Base-by-base conservation (phyloP, 2,113 vertebrate genomes). In the Callipepla squamata region DNA sequence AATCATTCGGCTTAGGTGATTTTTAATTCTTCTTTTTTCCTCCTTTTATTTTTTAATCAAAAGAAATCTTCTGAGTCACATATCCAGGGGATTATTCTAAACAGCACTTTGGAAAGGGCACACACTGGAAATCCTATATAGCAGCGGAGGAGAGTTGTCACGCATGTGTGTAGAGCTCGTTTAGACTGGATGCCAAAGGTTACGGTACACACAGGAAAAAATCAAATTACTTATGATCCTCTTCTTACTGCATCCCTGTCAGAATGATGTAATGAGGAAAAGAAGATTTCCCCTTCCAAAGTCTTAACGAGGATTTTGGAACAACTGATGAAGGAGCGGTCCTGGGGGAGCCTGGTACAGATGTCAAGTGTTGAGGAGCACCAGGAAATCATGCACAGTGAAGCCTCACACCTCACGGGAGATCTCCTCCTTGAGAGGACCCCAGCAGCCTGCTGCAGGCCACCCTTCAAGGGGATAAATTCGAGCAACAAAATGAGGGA, bases 21-120 rank as follows among this genome's bases (percentile, higher is more conserved):
- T 81, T 68, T 87, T 79, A 88, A 63, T 88, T 89, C 85, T 76
- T 88, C 77, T 90, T 88, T 92, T 73, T 40, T 87, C 80, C 38
- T 78, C 34, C 73, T 93, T 80, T 72, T 78, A 8, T 73, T 80
- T 79, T 65, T 67, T 44, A 86, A 86, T 72, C 50, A 87, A 93
- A 97, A 92, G 87, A 82, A 86, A 59, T 18, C 34, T 87, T 91
- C 6, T 8, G 87, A 89, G 80, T 68, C 45, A 45, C 88, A 78
- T 73, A 61, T 80, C 81, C 38, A 6, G 51, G 50, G 74, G 82
- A 92, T 95, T 92, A 55, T 51, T 84, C 88, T 47, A 80, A 94
- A 47, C 40, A 74, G 86, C 50, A 12, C 74, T 76, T 62, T 61
- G 94, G 92, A 90, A 94, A 78, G 55, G 76, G 58, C 86, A 80